phyloP scores from a whole-genome alignment of 2,888 invertebrate species.

The Cristatella mucedo region DNA sequence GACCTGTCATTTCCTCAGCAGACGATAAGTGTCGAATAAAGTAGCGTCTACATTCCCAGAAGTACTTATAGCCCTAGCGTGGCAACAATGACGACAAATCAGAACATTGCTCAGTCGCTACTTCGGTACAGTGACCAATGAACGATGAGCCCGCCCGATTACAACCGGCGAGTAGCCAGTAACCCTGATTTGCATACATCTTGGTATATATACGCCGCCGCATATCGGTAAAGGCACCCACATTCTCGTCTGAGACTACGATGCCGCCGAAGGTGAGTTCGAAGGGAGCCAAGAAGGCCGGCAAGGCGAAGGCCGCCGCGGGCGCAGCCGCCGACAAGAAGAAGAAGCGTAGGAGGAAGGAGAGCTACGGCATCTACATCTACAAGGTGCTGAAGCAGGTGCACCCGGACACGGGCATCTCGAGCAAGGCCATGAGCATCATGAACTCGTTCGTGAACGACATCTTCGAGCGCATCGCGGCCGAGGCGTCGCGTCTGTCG shows the following conservation, averaged over 20 bases:
- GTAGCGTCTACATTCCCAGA: too few species aligned
- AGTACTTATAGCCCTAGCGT: too few species aligned
- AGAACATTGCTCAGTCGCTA: too few species aligned
- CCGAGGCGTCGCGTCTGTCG: slow-evolving; percentile 15
- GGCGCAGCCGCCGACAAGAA: slow-evolving; percentile 15
- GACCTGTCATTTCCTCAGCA: slow-evolving; percentile 41
- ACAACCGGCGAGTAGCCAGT: too few species aligned
- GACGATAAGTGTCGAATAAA: too few species aligned
- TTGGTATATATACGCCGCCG: too few species aligned
- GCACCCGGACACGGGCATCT: slow-evolving; percentile 17
- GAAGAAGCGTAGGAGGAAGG: slow-evolving; percentile 13
- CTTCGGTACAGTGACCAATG: too few species aligned
- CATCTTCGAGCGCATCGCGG: slow-evolving; percentile 16
- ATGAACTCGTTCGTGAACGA: slow-evolving; percentile 17
- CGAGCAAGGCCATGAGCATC: slow-evolving; percentile 16
- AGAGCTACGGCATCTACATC: slow-evolving; percentile 15
- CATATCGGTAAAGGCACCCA: too few species aligned
- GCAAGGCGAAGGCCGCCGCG: slow-evolving; percentile 12
- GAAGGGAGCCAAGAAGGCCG: slow-evolving; percentile 11
- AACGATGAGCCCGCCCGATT: too few species aligned
- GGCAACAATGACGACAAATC: too few species aligned
- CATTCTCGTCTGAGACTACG: too few species aligned
- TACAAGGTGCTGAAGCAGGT: slow-evolving; percentile 16
- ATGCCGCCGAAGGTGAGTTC: slow-evolving; percentile 13
- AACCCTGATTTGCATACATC: too few species aligned